Conservation (phyloP, 2,113 vertebrate genomes). For the Pagrus major region DNA sequence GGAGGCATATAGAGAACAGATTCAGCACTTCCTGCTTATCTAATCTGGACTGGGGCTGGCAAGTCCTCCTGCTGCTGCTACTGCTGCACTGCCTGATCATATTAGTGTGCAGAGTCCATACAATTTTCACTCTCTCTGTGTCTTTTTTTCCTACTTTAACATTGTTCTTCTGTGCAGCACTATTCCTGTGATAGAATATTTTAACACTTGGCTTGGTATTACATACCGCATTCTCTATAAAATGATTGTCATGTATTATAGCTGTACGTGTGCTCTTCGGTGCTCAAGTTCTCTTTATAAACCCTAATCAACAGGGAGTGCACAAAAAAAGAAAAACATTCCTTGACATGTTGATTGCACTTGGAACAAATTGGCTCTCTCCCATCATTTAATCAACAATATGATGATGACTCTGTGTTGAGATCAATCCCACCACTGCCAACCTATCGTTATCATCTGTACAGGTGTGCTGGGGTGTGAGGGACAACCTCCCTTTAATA, state of each 20-base stretch:
- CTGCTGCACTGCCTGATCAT: slow-evolving; percentile 51
- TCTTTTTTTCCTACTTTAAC: slow-evolving; percentile 12
- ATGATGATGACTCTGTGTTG: slow-evolving; percentile 63
- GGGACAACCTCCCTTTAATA: slow-evolving; percentile 79
- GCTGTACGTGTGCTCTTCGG: not conserved
- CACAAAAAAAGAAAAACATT: slow-evolving; percentile 9
- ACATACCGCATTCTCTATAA: not conserved
- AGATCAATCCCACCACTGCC: slow-evolving; percentile 47
- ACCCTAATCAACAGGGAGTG: not conserved
- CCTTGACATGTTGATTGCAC: slow-evolving; percentile 47
- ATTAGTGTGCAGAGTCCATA: slow-evolving; percentile 51
- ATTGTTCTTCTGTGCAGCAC: not conserved
- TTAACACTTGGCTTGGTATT: not conserved
- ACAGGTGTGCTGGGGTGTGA: slow-evolving; percentile 71
- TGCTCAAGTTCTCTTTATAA: not conserved
- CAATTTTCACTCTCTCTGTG: slow-evolving; percentile 32
- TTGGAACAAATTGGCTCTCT: slow-evolving; percentile 43
- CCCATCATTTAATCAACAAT: slow-evolving; percentile 67
- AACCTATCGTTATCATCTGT: slow-evolving; percentile 68
- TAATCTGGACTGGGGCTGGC: slow-evolving; percentile 77
- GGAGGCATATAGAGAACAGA: slow-evolving; percentile 75
- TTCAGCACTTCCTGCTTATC: slow-evolving; percentile 86
- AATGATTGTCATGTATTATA: not conserved
- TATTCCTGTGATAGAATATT: not conserved
- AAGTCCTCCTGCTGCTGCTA: slow-evolving; percentile 55